These are phyloP conservation scores for Perizoma affinitatum DNA, from an alignment of 2,888 invertebrate species.

Conservation along the genomic window DNA sequence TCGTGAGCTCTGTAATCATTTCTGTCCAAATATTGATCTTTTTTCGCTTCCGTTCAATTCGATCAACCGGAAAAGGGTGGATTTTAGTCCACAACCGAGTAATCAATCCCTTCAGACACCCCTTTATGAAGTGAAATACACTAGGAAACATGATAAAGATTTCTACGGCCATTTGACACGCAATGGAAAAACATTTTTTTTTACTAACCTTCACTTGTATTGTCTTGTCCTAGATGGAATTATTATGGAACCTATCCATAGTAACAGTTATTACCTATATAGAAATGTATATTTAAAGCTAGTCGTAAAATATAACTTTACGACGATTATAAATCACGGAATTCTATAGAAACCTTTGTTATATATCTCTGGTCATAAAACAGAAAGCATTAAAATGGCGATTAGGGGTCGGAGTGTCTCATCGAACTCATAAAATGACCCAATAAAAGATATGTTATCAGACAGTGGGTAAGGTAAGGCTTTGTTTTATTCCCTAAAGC, in stretches of 20 bases:
- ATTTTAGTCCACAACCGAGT: constrained; percentile 60
- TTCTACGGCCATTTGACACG: constrained; percentile 29
- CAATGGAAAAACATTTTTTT: constrained; percentile 10
- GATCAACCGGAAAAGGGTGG: constrained; percentile 67
- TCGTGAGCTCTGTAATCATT: constrained; percentile 68
- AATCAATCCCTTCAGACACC: constrained; percentile 67
- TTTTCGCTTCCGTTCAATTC: constrained; percentile 73
- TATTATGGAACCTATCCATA: constrained; percentile 26
- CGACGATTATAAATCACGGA: constrained; percentile 54
- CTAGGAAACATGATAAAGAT: constrained; percentile 31
- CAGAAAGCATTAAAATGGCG: constrained; percentile 58
- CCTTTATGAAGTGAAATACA: constrained; percentile 48
- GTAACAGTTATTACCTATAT: constrained; percentile 18
- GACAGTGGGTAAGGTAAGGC: constrained; percentile 3
- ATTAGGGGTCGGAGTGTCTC: constrained; percentile 58
- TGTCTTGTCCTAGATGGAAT: constrained; percentile 19
- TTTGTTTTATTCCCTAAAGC: neutral
- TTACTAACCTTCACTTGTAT: neutral
- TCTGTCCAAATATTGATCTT: constrained; percentile 82
- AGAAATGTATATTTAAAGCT: constrained; percentile 36
- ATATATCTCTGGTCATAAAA: constrained; percentile 57
- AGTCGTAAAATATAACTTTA: constrained; percentile 47
- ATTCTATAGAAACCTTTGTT: constrained; percentile 54
- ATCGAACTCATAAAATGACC: constrained; percentile 53
- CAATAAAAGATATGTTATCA: constrained; percentile 42